A percentile compares a stretch with the other conserved stretches of the same genome.
These are phyloP conservation scores for Pygoscelis antarcticus DNA, from an alignment of 2,113 vertebrate species.

Conservation along the genomic window DNA sequence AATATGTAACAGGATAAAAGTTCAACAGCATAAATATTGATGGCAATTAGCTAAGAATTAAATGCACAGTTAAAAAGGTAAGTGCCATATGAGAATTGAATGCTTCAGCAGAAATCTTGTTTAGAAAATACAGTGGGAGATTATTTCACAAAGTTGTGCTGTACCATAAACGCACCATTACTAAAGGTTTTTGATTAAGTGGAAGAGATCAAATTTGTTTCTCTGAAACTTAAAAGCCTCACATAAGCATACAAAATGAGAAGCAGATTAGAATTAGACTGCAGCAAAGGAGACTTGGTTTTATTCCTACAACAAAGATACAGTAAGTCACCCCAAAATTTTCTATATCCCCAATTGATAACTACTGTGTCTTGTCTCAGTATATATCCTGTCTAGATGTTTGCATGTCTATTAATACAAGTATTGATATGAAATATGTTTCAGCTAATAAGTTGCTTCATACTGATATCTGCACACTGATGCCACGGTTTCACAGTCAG, in stretches of 20 bases:
- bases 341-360: not conserved
- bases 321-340: not conserved
- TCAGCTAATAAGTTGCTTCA: not conserved
- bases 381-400: not conserved
- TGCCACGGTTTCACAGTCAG: not conserved
- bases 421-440: not conserved
- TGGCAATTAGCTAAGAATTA: conserved; percentile 73
- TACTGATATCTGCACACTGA: not conserved
- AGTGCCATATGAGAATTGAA: conserved; percentile 64
- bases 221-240: conserved; percentile 23
- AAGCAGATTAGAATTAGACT: not conserved
- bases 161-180: conserved; percentile 43
- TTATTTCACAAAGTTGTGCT: conserved; percentile 21
- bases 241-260: not conserved
- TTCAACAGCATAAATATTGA: conserved; percentile 75
- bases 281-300: not conserved
- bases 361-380: not conserved
- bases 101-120: conserved; percentile 64
- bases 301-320: not conserved
- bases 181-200: conserved; percentile 29
- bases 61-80: conserved; percentile 69
- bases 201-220: conserved; percentile 26
- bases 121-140: conserved; percentile 56
- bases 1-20: conserved; percentile 68
- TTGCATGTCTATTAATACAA: not conserved